These are phyloP conservation scores for Conus betulinus DNA, from an alignment of 1,140 invertebrate genomes.

Conservation along the genomic window DNA sequence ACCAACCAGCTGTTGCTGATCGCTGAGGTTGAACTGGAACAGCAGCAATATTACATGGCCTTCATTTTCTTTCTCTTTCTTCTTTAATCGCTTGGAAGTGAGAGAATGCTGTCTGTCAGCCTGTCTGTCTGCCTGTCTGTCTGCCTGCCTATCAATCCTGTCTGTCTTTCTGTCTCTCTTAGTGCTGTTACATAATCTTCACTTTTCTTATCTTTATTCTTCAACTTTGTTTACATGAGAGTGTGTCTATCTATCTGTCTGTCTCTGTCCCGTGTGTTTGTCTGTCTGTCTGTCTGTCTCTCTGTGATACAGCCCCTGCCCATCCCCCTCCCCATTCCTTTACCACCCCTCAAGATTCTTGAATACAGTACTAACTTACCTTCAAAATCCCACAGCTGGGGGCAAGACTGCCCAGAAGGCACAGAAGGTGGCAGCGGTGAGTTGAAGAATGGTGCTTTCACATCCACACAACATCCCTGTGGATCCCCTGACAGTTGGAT, in stretches of 20 bases:
- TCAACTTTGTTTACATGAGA: too few relatives aligned
- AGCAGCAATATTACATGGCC: not conserved
- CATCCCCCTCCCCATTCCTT: not conserved
- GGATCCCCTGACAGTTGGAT: slow-evolving; percentile 36
- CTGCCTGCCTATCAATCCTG: too few relatives aligned
- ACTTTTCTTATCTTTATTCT: too few relatives aligned
- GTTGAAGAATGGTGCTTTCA: slow-evolving; percentile 75
- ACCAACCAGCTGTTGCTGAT: not conserved
- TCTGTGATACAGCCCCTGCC: not conserved
- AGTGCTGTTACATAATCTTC: too few relatives aligned
- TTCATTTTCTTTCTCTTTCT: too few relatives aligned
- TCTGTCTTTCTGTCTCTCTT: too few relatives aligned
- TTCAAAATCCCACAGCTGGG: slow-evolving; percentile 76
- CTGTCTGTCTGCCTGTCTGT: too few relatives aligned
- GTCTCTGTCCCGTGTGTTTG: not conserved
- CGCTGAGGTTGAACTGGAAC: not conserved
- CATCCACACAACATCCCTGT: slow-evolving; percentile 43
- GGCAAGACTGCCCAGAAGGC: slow-evolving; percentile 69
- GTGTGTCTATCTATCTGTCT: not conserved
- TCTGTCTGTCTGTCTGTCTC: not conserved
- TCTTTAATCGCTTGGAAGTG: too few relatives aligned
- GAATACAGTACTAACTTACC: slow-evolving; percentile 53
- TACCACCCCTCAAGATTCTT: not conserved
- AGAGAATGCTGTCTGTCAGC: too few relatives aligned
- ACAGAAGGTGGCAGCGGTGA: slow-evolving; percentile 65